phyloP scores from a whole-genome alignment of 2,797 vertebrate genomes.

The Enteromius unitaeniatus region DNA sequence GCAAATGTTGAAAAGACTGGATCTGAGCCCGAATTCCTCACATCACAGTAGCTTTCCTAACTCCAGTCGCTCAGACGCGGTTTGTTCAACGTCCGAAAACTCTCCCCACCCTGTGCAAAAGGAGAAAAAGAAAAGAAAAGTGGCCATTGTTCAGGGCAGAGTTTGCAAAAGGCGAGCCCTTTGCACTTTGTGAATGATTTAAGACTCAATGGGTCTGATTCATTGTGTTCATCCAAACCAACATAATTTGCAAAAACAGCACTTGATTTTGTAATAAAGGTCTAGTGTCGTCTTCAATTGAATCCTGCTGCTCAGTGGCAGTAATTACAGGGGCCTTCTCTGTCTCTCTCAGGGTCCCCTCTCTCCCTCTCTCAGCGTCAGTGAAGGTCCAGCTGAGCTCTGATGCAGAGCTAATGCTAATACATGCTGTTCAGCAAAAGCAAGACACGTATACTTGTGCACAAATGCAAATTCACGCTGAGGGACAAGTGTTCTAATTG shows the following conservation, averaged over 20 bases:
- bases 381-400: constrained; percentile 41
- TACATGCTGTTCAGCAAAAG: constrained; percentile 28
- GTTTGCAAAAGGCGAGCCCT: constrained; percentile 55
- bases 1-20: constrained; percentile 8
- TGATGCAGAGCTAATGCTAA: constrained; percentile 54
- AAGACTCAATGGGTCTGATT: constrained; percentile 77
- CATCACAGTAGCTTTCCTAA: constrained; percentile 26
- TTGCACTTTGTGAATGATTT: constrained; percentile 72
- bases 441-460: neutral
- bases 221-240: constrained; percentile 78
- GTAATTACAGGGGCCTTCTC: constrained; percentile 74
- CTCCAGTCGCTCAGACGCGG: constrained; percentile 6
- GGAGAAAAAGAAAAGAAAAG: constrained; percentile 33
- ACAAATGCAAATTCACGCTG: constrained; percentile 35
- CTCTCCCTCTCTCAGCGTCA: constrained; percentile 6
- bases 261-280: constrained; percentile 81
- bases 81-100: constrained; percentile 28
- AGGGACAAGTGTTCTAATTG: constrained; percentile 13
- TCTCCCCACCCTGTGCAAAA: constrained; percentile 6
- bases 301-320: constrained; percentile 74
- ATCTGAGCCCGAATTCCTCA: constrained; percentile 22
- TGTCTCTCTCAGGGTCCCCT: constrained; percentile 11
- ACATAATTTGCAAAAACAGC: constrained; percentile 82
- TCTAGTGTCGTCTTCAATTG: constrained; percentile 81
- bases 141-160: constrained; percentile 52